Conservation (phyloP, 2,888 invertebrate species). For the Nomada flava region DNA sequence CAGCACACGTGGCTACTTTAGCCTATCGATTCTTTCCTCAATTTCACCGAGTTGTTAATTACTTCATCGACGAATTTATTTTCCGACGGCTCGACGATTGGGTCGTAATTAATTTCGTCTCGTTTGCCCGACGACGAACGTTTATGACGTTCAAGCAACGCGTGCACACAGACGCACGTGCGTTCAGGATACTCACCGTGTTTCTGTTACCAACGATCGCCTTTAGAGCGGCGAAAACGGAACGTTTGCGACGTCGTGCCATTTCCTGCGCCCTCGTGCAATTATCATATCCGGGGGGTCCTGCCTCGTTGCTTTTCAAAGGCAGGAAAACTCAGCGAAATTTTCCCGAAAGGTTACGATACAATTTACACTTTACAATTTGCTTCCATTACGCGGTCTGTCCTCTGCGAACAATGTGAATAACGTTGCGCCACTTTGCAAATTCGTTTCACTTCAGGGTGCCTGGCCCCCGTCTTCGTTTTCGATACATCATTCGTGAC, state of each 20-base stretch:
- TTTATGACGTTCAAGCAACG: slow-evolving; percentile 1
- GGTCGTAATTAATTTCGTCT: not conserved
- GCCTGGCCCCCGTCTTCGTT: not conserved
- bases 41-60: not conserved
- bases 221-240: slow-evolving; percentile 54
- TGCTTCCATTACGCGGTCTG: not conserved
- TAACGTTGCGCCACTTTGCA: slow-evolving; percentile 15
- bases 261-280: slow-evolving; percentile 31
- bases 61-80: not conserved
- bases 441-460: slow-evolving; percentile 37
- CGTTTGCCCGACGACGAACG: slow-evolving; percentile 1
- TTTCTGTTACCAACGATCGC: slow-evolving; percentile 66
- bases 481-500: not conserved
- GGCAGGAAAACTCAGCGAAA: not conserved
- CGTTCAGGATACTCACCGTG: slow-evolving; percentile 65
- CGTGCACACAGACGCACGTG: not conserved
- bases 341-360: slow-evolving; percentile 30
- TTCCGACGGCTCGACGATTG: not conserved
- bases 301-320: not conserved
- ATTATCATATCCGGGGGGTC: slow-evolving; percentile 8
- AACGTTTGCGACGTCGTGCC: slow-evolving; percentile 66
- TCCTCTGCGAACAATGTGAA: slow-evolving; percentile 38
- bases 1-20: no score
- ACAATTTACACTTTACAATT: slow-evolving; percentile 8
- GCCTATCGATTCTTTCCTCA: not conserved